phyloP scores from a whole-genome alignment of 2,888 invertebrate species.

The Diarsia mendica region DNA sequence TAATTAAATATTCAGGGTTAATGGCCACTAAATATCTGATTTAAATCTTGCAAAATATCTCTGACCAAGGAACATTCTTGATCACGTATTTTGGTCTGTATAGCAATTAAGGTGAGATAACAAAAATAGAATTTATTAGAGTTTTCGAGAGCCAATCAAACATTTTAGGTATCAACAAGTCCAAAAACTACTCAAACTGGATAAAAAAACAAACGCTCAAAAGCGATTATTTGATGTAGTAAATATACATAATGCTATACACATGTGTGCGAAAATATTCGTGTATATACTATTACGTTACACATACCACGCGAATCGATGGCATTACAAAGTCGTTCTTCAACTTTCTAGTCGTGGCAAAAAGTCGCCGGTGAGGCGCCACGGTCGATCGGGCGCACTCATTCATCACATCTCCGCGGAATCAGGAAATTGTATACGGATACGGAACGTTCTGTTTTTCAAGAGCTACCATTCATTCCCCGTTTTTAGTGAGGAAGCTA shows the following conservation, averaged over 20 bases:
- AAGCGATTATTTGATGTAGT: constrained; percentile 30
- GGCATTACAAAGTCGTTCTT: constrained; percentile 51
- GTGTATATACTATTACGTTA: constrained; percentile 51
- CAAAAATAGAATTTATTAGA: constrained; percentile 3
- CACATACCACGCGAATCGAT: constrained; percentile 48
- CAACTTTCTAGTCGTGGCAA: constrained; percentile 67
- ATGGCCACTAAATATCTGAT: constrained; percentile 25
- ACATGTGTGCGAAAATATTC: constrained; percentile 37
- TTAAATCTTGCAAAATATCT: constrained; percentile 37
- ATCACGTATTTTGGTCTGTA: constrained; percentile 25
- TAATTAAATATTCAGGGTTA: constrained; percentile 44
- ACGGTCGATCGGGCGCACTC: constrained; percentile 54
- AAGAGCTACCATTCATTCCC: constrained; percentile 55
- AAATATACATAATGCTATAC: constrained; percentile 7
- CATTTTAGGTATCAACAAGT: background rate
- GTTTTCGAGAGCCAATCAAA: constrained; percentile 1
- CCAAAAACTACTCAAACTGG: background rate
- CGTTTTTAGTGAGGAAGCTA: constrained; percentile 71
- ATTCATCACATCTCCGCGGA: constrained; percentile 66
- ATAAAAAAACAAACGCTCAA: constrained; percentile 7
- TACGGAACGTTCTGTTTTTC: constrained; percentile 72
- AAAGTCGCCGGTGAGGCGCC: constrained; percentile 48
- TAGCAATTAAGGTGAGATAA: constrained; percentile 21
- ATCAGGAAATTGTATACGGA: constrained; percentile 73
- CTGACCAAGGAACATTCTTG: constrained; percentile 2